Evolutionary conservation across 2,797 vertebrate genomes (phyloP).

Genomic region (Columba guinea): DNA sequence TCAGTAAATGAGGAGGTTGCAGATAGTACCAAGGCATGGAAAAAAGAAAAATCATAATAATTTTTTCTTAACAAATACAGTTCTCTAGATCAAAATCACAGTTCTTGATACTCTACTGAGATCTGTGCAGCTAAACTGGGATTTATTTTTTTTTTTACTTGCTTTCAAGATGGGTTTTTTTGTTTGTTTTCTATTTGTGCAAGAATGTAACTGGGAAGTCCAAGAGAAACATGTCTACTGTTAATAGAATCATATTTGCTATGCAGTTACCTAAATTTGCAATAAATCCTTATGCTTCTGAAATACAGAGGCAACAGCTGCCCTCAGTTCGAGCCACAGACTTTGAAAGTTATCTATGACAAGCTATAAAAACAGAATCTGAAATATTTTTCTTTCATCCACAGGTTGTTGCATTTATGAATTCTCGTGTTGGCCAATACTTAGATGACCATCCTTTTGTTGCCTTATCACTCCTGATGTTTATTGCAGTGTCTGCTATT

Average conservation of each 20-base stretch:
- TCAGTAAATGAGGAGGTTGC: not conserved
- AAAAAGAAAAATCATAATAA: not conserved
- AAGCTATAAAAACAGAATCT: not conserved
- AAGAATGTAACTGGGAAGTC: not conserved
- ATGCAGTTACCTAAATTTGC: not conserved
- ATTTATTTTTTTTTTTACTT: not conserved
- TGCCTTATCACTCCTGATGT: constrained; percentile 78
- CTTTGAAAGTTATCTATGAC: not conserved
- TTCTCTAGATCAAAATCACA: not conserved
- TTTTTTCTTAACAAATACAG: not conserved
- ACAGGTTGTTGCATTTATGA: constrained; percentile 81
- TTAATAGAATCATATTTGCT: not conserved
- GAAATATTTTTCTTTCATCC: not conserved
- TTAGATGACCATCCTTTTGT: constrained; percentile 81
- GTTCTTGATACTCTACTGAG: not conserved
- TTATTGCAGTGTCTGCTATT: constrained; percentile 73
- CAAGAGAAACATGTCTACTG: not conserved
- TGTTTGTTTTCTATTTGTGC: not conserved
- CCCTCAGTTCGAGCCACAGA: not conserved
- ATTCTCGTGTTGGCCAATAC: constrained; percentile 78
- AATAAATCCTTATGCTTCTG: not conserved
- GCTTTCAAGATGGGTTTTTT: not conserved
- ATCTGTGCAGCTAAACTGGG: not conserved
- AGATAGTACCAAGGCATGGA: not conserved
- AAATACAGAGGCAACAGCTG: not conserved